Conservation (phyloP, 2,888 invertebrate species). For the Tachina lurida region DNA sequence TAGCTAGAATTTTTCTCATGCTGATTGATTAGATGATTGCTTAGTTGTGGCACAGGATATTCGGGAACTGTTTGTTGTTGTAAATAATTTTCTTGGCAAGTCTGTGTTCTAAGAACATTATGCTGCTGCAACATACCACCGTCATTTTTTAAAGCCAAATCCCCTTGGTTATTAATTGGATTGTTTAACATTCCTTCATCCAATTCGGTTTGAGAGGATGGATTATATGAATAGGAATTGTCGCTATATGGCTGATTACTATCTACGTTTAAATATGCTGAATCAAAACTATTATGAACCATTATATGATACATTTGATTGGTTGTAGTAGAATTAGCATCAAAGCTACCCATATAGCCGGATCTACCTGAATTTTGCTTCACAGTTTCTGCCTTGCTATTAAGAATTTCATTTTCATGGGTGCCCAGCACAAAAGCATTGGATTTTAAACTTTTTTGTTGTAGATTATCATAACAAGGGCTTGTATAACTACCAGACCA, state of each 20-base stretch:
- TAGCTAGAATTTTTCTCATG: constrained; percentile 79
- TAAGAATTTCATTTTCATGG: constrained; percentile 74
- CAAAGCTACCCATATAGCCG: constrained; percentile 65
- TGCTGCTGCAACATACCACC: not conserved
- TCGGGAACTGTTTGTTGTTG: constrained; percentile 31
- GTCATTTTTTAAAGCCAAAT: not conserved
- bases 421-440: constrained; percentile 71
- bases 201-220: not conserved
- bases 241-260: constrained; percentile 26
- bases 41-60: constrained; percentile 59
- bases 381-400: constrained; percentile 72
- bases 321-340: constrained; percentile 68
- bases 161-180: constrained; percentile 13
- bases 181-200: not conserved
- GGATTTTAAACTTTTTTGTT: constrained; percentile 39
- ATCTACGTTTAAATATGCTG: not conserved
- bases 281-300: constrained; percentile 30
- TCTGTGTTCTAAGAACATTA: constrained; percentile 16
- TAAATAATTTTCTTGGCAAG: constrained; percentile 54
- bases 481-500: constrained; percentile 74
- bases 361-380: constrained; percentile 68
- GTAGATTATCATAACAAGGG: constrained; percentile 69
- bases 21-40: constrained; percentile 74
- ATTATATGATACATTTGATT: constrained; percentile 65
- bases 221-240: constrained; percentile 32